Conservation (phyloP, 2,888 invertebrate species). For the Sceliomorpha sp. region DNA sequence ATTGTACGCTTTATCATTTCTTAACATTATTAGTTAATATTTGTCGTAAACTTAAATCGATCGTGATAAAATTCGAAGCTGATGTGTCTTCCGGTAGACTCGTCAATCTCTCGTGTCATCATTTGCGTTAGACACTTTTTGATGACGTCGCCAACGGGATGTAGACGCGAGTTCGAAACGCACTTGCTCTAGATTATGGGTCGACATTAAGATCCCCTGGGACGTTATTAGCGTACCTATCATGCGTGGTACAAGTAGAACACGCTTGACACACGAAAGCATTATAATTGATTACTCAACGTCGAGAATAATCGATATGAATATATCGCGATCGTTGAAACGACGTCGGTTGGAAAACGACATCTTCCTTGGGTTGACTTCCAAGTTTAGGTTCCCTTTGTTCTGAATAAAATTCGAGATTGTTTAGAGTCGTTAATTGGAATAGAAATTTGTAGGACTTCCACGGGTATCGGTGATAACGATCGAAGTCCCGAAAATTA, state of each 20-base stretch:
- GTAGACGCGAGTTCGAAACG: constrained; percentile 36
- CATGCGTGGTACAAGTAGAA: constrained; percentile 73
- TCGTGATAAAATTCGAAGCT: too few species aligned
- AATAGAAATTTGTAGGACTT: constrained; percentile 1
- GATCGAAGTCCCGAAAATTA: constrained; percentile 21
- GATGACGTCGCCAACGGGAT: constrained; percentile 17
- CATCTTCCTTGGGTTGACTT: too few species aligned
- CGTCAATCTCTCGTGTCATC: constrained; percentile 10
- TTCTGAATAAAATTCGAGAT: too few species aligned
- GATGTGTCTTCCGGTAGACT: background rate
- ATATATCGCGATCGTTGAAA: constrained; percentile 21
- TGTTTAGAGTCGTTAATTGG: too few species aligned
- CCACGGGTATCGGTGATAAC: constrained; percentile 30
- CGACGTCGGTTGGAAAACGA: constrained; percentile 5
- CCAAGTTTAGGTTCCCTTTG: too few species aligned
- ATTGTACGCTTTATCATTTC: too few species aligned
- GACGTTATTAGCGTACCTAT: constrained; percentile 77
- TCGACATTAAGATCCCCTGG: constrained; percentile 70
- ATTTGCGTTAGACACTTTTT: constrained; percentile 18
- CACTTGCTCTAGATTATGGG: constrained; percentile 59
- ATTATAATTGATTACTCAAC: constrained; percentile 60
- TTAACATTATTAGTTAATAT: too few species aligned
- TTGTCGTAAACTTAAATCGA: too few species aligned
- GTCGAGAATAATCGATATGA: constrained; percentile 51
- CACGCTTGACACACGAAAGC: constrained; percentile 66